A percentile compares a stretch with the other conserved stretches of the same genome.
phyloP scores from a whole-genome alignment of 2,888 invertebrate species.

The Matsumyia berberina region DNA sequence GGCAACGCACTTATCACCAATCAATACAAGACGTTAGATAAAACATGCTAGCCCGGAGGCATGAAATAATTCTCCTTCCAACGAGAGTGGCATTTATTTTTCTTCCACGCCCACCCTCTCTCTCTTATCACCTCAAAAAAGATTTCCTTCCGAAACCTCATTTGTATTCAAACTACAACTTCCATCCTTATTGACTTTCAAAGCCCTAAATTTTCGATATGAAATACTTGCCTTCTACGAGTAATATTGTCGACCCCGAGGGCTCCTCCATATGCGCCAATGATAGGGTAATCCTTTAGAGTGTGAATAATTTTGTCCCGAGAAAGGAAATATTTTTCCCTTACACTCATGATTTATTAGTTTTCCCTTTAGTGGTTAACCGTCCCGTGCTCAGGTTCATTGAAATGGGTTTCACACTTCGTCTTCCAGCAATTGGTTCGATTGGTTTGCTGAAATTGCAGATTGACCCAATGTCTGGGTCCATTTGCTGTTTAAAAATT shows the following conservation, averaged over 20 bases:
- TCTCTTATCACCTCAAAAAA: background rate
- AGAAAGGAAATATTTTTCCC: slow-evolving; percentile 12
- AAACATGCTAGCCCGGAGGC: too few relatives aligned
- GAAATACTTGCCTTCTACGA: slow-evolving; percentile 15
- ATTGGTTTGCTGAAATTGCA: background rate
- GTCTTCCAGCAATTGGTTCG: background rate
- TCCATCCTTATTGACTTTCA: slow-evolving; percentile 58
- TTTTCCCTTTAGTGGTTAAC: slow-evolving; percentile 3
- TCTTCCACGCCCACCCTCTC: background rate
- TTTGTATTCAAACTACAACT: slow-evolving; percentile 67
- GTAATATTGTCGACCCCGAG: slow-evolving; percentile 37
- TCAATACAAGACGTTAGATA: too few relatives aligned
- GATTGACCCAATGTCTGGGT: slow-evolving; percentile 17
- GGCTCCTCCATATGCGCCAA: slow-evolving; percentile 24
- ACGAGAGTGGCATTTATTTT: too few relatives aligned
- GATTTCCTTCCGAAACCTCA: slow-evolving; percentile 34
- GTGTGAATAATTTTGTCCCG: slow-evolving; percentile 50
- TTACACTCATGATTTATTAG: slow-evolving; percentile 37
- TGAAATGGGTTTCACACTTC: slow-evolving; percentile 26
- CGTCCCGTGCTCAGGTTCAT: slow-evolving; percentile 4
- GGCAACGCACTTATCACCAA: too few relatives aligned
- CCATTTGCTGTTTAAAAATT: slow-evolving; percentile 17
- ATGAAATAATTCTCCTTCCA: too few relatives aligned
- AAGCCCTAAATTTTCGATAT: slow-evolving; percentile 41
- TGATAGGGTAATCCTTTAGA: slow-evolving; percentile 42